phyloP scores from a whole-genome alignment of 2,113 vertebrate genomes.

The Cynocephalus volans region DNA sequence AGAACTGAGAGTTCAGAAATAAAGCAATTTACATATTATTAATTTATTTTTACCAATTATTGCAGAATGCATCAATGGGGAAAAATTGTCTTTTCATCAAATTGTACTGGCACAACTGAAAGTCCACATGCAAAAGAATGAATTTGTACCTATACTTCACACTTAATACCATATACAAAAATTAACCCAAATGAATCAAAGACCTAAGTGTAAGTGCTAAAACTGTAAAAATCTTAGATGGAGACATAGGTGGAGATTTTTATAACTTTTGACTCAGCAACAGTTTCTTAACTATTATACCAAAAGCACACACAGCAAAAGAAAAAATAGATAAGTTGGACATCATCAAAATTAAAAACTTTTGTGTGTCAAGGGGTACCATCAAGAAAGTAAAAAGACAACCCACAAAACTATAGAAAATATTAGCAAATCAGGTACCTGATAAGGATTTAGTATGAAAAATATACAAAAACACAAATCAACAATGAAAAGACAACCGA shows the following conservation, averaged over 20 bases:
- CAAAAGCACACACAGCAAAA: background rate
- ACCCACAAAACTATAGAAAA: background rate
- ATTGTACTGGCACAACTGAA: background rate
- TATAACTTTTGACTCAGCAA: background rate
- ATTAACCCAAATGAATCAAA: background rate
- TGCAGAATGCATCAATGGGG: background rate
- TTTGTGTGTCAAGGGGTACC: background rate
- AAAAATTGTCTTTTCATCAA: background rate
- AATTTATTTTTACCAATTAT: background rate
- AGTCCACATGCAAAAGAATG: background rate
- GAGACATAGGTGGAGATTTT: background rate
- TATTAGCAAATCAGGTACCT: background rate
- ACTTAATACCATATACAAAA: background rate
- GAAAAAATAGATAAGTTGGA: background rate
- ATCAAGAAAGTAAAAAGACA: background rate
- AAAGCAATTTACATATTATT: background rate
- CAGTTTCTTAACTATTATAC: background rate
- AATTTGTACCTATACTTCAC: background rate
- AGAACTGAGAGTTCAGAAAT: too few species aligned
- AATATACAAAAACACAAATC: background rate
- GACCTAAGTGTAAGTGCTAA: background rate
- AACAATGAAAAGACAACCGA: background rate
- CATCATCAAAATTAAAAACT: background rate
- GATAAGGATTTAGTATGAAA: background rate
- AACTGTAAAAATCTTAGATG: background rate